A percentile compares a stretch with the other conserved stretches of the same genome.
Conservation (phyloP, 2,888 invertebrate species). For the Ptychoptera albimana region DNA sequence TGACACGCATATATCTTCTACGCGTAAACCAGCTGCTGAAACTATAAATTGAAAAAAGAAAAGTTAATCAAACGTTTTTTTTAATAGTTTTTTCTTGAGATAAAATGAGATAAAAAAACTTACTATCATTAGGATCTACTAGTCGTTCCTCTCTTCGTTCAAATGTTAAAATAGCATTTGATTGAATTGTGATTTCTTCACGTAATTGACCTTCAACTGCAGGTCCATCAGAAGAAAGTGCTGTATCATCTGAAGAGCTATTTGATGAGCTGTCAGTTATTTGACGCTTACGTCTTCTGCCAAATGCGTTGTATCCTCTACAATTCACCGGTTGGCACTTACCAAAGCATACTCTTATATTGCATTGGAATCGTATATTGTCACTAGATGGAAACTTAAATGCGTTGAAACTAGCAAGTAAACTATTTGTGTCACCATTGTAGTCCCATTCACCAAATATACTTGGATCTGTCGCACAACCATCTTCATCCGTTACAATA, state of each 20-base stretch:
- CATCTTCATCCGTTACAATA: conserved; percentile 83
- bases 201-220: conserved; percentile 62
- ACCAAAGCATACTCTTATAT: conserved; percentile 87
- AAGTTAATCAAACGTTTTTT: conserved; percentile 2
- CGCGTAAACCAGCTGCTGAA: conserved; percentile 34
- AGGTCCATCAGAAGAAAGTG: conserved; percentile 39
- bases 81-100: conserved; percentile 2
- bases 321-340: conserved; percentile 92
- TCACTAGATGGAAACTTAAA: conserved; percentile 93
- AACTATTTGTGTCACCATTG: conserved; percentile 66
- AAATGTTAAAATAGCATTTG: conserved; percentile 79
- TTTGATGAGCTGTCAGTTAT: conserved; percentile 23
- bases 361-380: conserved; percentile 88
- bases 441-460: conserved; percentile 92
- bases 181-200: conserved; percentile 85
- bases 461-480: conserved; percentile 81
- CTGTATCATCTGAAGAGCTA: conserved; percentile 29
- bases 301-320: conserved; percentile 79
- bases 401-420: conserved; percentile 80
- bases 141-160: conserved; percentile 70
- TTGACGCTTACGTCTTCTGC: conserved; percentile 56
- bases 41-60: conserved; percentile 17
- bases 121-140: conserved; percentile 64
- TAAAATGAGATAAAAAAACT: conserved; percentile 13
- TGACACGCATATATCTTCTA: conserved; percentile 82